These are phyloP conservation scores for Stegastes partitus DNA, from an alignment of 2,113 vertebrate genomes.

Conservation along the genomic window DNA sequence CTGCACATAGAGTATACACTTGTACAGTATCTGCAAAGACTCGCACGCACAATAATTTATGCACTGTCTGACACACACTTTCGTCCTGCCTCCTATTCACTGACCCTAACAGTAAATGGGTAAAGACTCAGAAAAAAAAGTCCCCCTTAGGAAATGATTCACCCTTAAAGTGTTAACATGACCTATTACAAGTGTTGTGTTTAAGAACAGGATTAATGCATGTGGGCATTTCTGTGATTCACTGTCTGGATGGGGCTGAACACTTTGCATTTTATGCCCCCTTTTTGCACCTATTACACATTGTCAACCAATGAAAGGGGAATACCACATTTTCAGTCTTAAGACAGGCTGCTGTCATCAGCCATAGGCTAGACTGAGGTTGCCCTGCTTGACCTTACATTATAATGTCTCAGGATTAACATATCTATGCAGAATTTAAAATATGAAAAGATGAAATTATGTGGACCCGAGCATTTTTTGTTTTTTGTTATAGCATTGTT, in stretches of 20 bases:
- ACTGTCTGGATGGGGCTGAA: slow-evolving; percentile 49
- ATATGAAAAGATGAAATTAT: slow-evolving; percentile 5
- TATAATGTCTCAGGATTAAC: not conserved
- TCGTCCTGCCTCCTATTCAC: slow-evolving; percentile 24
- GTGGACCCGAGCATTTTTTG: not conserved
- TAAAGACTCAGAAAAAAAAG: slow-evolving; percentile 60
- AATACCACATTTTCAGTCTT: slow-evolving; percentile 40
- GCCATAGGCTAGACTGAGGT: not conserved
- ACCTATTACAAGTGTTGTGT: slow-evolving; percentile 54
- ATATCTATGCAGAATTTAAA: not conserved
- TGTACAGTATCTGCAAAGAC: slow-evolving; percentile 19
- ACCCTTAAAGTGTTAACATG: slow-evolving; percentile 42
- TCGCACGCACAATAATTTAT: slow-evolving; percentile 24
- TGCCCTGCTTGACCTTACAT: not conserved
- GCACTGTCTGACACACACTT: slow-evolving; percentile 32
- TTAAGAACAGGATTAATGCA: slow-evolving; percentile 48
- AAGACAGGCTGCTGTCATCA: not conserved
- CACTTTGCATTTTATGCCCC: slow-evolving; percentile 8
- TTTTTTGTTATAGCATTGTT: too few species aligned
- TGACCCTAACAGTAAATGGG: slow-evolving; percentile 43
- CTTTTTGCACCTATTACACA: slow-evolving; percentile 24
- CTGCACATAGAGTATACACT: slow-evolving; percentile 26
- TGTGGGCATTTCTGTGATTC: slow-evolving; percentile 72
- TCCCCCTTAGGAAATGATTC: slow-evolving; percentile 66
- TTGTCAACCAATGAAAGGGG: slow-evolving; percentile 44